Conservation (phyloP, 2,888 invertebrate species). For the Andrena fulva region DNA sequence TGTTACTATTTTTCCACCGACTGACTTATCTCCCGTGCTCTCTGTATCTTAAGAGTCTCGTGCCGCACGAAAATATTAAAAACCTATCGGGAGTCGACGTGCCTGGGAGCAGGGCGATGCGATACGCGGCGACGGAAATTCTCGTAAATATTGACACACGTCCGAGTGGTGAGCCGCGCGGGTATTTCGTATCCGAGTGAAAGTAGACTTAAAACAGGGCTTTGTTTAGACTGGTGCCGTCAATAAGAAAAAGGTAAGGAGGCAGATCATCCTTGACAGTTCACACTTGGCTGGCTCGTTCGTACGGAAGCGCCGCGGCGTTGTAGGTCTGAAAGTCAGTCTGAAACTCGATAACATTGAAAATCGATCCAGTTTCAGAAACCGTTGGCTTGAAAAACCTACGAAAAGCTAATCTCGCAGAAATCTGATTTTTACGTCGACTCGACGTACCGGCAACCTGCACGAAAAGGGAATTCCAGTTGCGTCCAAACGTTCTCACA, state of each 20-base stretch:
- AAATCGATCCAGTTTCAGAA: slow-evolving; percentile 74
- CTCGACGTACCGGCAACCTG: slow-evolving; percentile 1
- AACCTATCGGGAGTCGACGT: not conserved
- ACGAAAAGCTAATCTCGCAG: slow-evolving; percentile 52
- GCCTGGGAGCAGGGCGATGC: not conserved
- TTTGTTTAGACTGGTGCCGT: slow-evolving; percentile 54
- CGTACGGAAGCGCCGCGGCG: slow-evolving; percentile 68
- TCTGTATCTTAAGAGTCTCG: not conserved
- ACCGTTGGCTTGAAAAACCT: slow-evolving; percentile 34
- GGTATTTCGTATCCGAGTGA: slow-evolving; percentile 5
- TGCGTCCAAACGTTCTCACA: not conserved
- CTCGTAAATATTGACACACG: slow-evolving; percentile 30
- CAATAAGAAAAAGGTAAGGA: slow-evolving; percentile 44
- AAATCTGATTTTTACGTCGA: slow-evolving; percentile 43
- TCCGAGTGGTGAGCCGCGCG: not conserved
- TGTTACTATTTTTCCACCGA: not conserved
- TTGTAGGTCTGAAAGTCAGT: slow-evolving; percentile 58
- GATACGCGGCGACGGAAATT: slow-evolving; percentile 14
- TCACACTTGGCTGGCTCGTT: slow-evolving; percentile 72
- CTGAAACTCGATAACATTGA: slow-evolving; percentile 77
- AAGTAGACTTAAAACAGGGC: slow-evolving; percentile 27
- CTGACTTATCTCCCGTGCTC: not conserved
- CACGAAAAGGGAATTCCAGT: not conserved
- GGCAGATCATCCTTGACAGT: slow-evolving; percentile 73
- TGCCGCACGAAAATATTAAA: not conserved